Base-by-base conservation (phyloP, 2,888 invertebrate species). In the Yponomeuta evonymella region DNA sequence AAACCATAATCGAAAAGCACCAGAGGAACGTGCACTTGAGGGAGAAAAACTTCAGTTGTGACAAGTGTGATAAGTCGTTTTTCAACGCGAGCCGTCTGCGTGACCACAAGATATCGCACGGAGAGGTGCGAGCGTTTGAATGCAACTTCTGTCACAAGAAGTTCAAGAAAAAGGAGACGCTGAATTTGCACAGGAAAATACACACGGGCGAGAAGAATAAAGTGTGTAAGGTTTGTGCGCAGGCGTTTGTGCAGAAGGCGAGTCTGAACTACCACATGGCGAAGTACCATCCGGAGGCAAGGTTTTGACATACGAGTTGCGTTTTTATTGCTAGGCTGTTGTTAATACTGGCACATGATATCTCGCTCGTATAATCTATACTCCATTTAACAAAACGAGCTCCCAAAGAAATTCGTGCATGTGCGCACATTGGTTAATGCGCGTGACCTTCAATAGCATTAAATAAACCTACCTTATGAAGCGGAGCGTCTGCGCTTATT, bases 261-360 rank as follows among this genome's bases (percentile, higher is more conserved):
- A 75, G 75, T 63, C 65, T 73, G n/a, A 75, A 75, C 66, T 74
- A 71, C 51, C 73, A 76, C 69, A 72, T 75, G 73, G 58, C 36
- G 29, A 75, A 73, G 62, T 69, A 73, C 43, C 73, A 76, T 30
- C 36, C 67, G 8, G 67, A 15, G 23, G 11, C 64, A n/a, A 12
- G 15, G 51, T 58, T 58, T 15, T 58, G 51, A 58, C 15, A 43
- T 3, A 5, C 43, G 8, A 43, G 43, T 43, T 43, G 43, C 43
- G 43, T 43, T 0, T 0, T 23, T 23, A 23, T 23, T 23, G 23
- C 23, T 23, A 23, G 23, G 23, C 23, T 23, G 23, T 23, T 23
- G 23, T 23, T 23, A 23, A 23, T 23, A 23, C 23, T 23, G 23
- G 23, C 23, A 23, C 23, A 23, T 23, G 23, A 23, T 23, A 23